A percentile compares a stretch with the other conserved stretches of the same genome.
Evolutionary conservation across 2,113 vertebrate species (phyloP).

Genomic region (Tiliqua scincoides): DNA sequence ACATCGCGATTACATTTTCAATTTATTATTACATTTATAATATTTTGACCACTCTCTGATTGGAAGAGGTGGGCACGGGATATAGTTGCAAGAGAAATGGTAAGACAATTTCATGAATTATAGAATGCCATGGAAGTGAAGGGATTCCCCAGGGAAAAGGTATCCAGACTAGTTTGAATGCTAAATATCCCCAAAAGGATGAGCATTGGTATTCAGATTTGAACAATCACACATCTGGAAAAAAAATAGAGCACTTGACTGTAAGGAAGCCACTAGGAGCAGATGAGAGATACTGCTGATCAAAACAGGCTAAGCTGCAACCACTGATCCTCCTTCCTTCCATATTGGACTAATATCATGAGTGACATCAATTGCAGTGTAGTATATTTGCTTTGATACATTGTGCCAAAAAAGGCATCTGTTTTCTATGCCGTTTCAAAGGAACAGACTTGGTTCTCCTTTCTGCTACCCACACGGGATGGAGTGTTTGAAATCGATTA

Average conservation of each 20-base stretch:
- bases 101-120: neutral
- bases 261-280: neutral
- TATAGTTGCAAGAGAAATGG: neutral
- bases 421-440: conserved; percentile 21
- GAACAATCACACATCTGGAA: neutral
- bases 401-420: conserved; percentile 4
- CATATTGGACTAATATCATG: conserved; percentile 17
- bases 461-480: neutral
- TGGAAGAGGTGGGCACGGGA: neutral
- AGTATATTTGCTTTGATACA: neutral
- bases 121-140: neutral
- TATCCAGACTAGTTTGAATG: neutral
- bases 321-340: neutral
- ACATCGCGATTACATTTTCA: neutral
- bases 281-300: neutral
- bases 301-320: neutral
- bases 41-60: neutral
- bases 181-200: neutral
- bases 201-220: neutral
- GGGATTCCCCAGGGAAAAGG: too few species aligned
- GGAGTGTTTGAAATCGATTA: conserved; percentile 1
- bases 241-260: neutral
- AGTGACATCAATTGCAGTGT: conserved; percentile 8
- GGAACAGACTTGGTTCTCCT: neutral
- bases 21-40: neutral